Conservation (phyloP, 2,888 invertebrate genomes). For the Dendrolimus pini region DNA sequence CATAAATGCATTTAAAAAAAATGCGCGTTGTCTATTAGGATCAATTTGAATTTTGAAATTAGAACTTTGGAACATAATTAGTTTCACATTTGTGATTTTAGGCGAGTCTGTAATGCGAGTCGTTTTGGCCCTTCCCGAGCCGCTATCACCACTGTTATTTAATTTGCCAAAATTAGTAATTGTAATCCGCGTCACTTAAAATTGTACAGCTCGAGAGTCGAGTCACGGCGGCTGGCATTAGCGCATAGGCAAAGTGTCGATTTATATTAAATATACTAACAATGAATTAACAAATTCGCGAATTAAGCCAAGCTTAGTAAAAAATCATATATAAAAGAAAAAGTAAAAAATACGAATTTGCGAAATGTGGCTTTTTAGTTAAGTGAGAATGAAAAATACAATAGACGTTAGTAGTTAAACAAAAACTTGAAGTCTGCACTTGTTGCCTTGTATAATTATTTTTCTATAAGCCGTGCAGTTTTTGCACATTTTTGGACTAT, state of each 20-base stretch:
- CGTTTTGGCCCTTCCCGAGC: conserved; percentile 32
- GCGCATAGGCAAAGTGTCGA: conserved; percentile 37
- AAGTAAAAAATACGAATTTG: conserved; percentile 35
- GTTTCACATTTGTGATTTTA: conserved; percentile 11
- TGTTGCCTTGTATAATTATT: conserved; percentile 73
- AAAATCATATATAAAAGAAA: conserved; percentile 22
- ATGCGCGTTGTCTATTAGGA: too few relatives aligned
- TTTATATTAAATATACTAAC: conserved; percentile 56
- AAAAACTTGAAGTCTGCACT: conserved; percentile 74
- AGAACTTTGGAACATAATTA: background rate
- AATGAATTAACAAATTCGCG: conserved; percentile 63
- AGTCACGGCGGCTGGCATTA: conserved; percentile 38
- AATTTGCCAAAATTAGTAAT: conserved; percentile 20
- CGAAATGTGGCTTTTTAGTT: conserved; percentile 66
- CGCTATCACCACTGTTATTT: conserved; percentile 19
- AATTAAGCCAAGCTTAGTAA: conserved; percentile 69
- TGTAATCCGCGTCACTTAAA: conserved; percentile 21
- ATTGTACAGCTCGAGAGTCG: conserved; percentile 10
- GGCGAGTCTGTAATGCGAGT: conserved; percentile 29
- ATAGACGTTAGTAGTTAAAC: conserved; percentile 55
- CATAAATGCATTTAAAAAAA: too few relatives aligned
- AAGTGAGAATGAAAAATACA: conserved; percentile 29
- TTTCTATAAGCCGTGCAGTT: conserved; percentile 59
- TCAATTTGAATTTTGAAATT: too few relatives aligned
- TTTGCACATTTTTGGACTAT: conserved; percentile 39